Conservation (phyloP, 2,888 invertebrate genomes). For the Zele albiditarsus region DNA sequence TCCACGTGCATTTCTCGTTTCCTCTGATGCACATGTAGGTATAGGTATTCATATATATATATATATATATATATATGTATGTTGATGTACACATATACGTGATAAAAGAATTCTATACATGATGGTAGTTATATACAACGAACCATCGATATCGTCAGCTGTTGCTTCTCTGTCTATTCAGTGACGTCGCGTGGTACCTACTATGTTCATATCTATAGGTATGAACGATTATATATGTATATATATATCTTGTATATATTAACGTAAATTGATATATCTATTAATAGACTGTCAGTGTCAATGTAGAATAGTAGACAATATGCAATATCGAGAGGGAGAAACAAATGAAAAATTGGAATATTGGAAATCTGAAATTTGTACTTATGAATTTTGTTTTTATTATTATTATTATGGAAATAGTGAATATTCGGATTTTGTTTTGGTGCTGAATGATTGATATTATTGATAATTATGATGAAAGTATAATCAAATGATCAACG, state of each 20-base stretch:
- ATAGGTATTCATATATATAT: slow-evolving; percentile 46
- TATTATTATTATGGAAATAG: no score
- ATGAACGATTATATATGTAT: slow-evolving; percentile 1
- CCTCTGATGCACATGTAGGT: slow-evolving; percentile 31
- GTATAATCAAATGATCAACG: no score
- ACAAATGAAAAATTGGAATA: no score
- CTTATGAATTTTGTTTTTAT: no score
- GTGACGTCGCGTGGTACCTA: slow-evolving; percentile 30
- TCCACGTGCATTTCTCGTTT: slow-evolving; percentile 36
- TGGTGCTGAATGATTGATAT: no score
- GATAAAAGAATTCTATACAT: slow-evolving; percentile 10
- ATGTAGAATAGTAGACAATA: slow-evolving; percentile 9
- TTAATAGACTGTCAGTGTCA: slow-evolving; percentile 26
- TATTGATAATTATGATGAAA: no score
- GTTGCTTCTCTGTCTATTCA: slow-evolving; percentile 55
- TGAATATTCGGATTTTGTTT: no score
- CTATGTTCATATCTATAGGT: background rate
- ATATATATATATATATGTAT: background rate
- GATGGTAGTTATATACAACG: slow-evolving; percentile 52
- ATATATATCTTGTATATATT: slow-evolving; percentile 21
- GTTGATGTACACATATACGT: background rate
- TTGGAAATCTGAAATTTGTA: no score
- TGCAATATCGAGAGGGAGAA: no score
- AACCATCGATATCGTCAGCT: slow-evolving; percentile 63
- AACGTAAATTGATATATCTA: slow-evolving; percentile 12